A percentile compares a stretch with the other conserved stretches of the same genome.
phyloP scores from a whole-genome alignment of 1,140 invertebrate genomes.

The Radopholus similis region DNA sequence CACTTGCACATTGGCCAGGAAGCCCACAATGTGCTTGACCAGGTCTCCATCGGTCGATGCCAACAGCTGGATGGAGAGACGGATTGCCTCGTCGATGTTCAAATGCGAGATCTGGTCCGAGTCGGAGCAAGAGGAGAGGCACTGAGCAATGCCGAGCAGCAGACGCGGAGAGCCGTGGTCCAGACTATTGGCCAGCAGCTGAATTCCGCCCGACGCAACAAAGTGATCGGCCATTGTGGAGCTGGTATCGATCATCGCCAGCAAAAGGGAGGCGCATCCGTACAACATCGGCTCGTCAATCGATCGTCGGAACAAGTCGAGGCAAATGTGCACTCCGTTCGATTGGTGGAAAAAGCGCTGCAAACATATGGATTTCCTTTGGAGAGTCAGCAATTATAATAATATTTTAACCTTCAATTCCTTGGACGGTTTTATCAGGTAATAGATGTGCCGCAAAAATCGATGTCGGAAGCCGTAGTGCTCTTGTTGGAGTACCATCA shows the following conservation, averaged over 20 bases:
- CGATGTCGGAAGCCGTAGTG: not conserved
- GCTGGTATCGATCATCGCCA: not conserved
- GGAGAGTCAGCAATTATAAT: not conserved
- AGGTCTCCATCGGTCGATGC: slow-evolving; percentile 24
- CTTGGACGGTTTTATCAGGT: not conserved
- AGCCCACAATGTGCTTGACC: slow-evolving; percentile 13
- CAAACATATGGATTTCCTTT: no score
- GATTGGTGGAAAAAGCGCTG: not conserved
- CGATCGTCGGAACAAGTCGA: not conserved
- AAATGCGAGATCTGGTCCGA: slow-evolving; percentile 6
- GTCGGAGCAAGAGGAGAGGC: slow-evolving; percentile 23
- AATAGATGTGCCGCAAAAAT: not conserved
- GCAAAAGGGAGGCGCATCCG: not conserved
- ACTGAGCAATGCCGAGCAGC: slow-evolving; percentile 16
- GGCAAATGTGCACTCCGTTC: not conserved
- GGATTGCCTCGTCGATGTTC: slow-evolving; percentile 16
- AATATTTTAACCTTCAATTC: not conserved
- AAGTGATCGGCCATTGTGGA: not conserved
- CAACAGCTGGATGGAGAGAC: slow-evolving; percentile 16
- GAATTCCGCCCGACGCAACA: not conserved
- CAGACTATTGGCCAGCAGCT: not conserved
- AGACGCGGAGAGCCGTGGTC: slow-evolving; percentile 24
- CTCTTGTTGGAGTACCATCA: not conserved
- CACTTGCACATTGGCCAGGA: slow-evolving; percentile 23
- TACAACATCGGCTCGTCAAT: not conserved